Conservation (phyloP, 2,113 vertebrate species). For the Ellobius talpinus region DNA sequence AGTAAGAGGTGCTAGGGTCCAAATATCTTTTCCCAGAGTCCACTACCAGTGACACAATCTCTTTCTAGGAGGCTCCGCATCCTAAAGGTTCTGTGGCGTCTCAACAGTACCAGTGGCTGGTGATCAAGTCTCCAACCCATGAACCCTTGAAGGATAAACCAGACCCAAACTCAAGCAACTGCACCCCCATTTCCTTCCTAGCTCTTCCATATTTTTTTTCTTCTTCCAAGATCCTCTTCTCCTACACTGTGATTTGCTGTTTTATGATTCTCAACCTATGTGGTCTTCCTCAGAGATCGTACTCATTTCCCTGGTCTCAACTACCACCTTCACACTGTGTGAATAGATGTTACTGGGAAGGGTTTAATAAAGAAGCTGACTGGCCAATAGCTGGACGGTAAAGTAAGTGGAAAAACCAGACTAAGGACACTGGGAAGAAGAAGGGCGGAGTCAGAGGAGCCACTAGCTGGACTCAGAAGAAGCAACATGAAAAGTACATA, state of each 20-base stretch:
- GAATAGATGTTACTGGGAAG: too few relatives aligned
- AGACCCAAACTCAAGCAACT: not conserved
- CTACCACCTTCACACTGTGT: too few relatives aligned
- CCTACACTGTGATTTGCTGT: not conserved
- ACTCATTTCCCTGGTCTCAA: not conserved
- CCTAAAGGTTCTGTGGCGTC: not conserved
- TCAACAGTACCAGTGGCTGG: not conserved
- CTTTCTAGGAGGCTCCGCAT: not conserved
- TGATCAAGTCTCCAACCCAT: not conserved
- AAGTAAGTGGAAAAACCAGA: too few relatives aligned
- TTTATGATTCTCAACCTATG: not conserved
- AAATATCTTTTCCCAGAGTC: too few relatives aligned
- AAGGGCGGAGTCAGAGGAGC: too few relatives aligned
- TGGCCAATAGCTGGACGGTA: too few relatives aligned
- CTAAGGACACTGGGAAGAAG: too few relatives aligned
- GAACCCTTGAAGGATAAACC: not conserved
- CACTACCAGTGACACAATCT: fast-evolving
- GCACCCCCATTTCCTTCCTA: not conserved
- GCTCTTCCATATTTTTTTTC: not conserved
- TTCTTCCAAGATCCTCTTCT: not conserved
- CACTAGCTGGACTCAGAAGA: too few relatives aligned
- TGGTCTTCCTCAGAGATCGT: not conserved
- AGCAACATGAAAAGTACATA: too few relatives aligned
- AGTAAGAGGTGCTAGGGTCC: not conserved
- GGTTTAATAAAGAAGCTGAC: too few relatives aligned